phyloP scores from a whole-genome alignment of 2,888 invertebrate species.

The Polydrusus pterygomalis region DNA sequence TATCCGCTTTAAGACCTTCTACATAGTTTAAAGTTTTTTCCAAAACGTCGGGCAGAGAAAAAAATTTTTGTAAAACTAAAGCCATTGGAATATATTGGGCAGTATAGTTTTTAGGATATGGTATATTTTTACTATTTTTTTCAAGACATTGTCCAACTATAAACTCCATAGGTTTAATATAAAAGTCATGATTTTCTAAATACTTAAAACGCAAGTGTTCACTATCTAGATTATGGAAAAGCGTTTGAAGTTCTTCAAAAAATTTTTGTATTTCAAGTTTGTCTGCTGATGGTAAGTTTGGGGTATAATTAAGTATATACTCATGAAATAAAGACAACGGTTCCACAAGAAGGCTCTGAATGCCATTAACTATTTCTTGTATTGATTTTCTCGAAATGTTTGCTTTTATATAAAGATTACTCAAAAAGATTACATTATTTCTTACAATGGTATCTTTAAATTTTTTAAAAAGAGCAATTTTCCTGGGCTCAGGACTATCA shows the following conservation, averaged over 20 bases:
- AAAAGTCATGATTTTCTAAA: background rate
- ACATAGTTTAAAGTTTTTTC: too few species aligned
- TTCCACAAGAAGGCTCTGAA: slow-evolving; percentile 7
- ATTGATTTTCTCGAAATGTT: background rate
- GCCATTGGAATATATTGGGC: too few species aligned
- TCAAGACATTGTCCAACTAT: too few species aligned
- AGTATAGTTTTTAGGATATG: too few species aligned
- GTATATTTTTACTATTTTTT: too few species aligned
- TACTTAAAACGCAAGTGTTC: too few species aligned
- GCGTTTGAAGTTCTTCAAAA: background rate
- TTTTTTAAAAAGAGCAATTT: background rate
- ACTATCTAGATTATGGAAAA: background rate
- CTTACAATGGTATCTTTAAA: background rate
- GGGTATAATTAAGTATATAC: slow-evolving; percentile 3
- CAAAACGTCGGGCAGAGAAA: too few species aligned
- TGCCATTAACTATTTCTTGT: background rate
- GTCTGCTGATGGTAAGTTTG: background rate
- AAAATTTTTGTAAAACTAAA: too few species aligned
- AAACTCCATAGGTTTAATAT: too few species aligned
- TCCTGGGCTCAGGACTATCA: background rate
- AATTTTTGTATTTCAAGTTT: background rate
- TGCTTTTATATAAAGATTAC: slow-evolving; percentile 1
- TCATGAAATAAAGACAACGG: slow-evolving; percentile 1
- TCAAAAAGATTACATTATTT: slow-evolving; percentile 5
- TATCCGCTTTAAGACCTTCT: background rate